phyloP scores from a whole-genome alignment of 2,888 invertebrate species.

The Sipha maydis region DNA sequence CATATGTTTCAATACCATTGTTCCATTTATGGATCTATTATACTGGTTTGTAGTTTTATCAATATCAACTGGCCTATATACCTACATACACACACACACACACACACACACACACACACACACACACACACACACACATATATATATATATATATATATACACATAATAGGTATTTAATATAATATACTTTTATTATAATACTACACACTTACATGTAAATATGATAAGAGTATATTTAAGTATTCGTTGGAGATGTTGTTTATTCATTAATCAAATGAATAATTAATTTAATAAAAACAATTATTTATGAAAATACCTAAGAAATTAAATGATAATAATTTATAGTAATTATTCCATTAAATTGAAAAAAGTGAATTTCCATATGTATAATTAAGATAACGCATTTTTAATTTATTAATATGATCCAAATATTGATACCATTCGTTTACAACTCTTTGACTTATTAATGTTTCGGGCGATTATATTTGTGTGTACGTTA shows the following conservation, averaged over 20 bases:
- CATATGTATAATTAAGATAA: background rate
- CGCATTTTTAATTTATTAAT: background rate
- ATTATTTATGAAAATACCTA: background rate
- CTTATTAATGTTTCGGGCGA: background rate
- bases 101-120: too few relatives aligned
- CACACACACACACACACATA: too few relatives aligned
- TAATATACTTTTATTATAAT: background rate
- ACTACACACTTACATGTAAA: background rate
- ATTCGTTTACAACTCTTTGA: background rate
- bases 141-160: background rate
- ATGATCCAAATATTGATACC: background rate
- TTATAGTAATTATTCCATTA: background rate
- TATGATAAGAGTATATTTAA: background rate
- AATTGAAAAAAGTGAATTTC: background rate
- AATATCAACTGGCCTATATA: slow-evolving; percentile 32
- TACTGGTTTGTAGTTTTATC: slow-evolving; percentile 46
- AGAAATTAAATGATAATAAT: background rate
- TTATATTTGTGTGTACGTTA: background rate
- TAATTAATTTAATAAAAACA: background rate
- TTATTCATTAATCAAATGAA: slow-evolving; percentile 12
- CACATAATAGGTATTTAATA: background rate
- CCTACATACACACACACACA: slow-evolving; percentile 12
- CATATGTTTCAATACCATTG: slow-evolving; percentile 19
- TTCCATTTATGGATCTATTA: slow-evolving; percentile 52
- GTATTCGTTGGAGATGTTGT: slow-evolving; percentile 14